These are phyloP conservation scores for Bursaphelenchus mucronatus DNA, from an alignment of 1,140 invertebrate genomes.

Conservation along the genomic window DNA sequence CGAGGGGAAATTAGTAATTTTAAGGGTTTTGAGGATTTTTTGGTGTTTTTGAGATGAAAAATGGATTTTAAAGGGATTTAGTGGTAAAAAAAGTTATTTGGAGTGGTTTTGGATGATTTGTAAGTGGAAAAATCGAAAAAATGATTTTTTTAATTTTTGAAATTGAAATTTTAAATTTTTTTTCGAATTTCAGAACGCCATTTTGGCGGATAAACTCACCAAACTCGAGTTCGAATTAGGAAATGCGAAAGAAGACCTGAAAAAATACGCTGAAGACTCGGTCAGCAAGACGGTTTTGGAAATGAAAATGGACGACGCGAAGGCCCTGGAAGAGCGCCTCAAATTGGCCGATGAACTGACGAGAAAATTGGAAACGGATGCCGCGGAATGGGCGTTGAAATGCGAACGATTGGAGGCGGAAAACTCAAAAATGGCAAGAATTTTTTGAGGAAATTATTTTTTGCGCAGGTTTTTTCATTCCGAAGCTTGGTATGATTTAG, in stretches of 20 bases:
- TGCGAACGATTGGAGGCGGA: background rate
- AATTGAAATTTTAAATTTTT: too few relatives aligned
- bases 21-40: too few relatives aligned
- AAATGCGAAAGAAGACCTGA: constrained; percentile 2
- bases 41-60: too few relatives aligned
- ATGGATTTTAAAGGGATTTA: too few relatives aligned
- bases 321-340: constrained; percentile 5
- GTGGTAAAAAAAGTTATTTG: too few relatives aligned
- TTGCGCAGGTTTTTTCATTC: too few relatives aligned
- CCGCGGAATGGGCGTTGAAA: too few relatives aligned
- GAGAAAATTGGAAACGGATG: constrained; percentile 3
- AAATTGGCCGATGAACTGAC: background rate
- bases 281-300: constrained; percentile 4
- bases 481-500: too few relatives aligned
- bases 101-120: too few relatives aligned
- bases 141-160: too few relatives aligned
- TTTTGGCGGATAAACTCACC: background rate
- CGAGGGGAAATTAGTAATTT: too few relatives aligned
- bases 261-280: constrained; percentile 6
- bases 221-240: constrained; percentile 11
- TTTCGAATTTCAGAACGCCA: background rate
- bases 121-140: too few relatives aligned
- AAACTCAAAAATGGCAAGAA: background rate
- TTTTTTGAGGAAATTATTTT: background rate
- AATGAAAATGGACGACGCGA: background rate